A percentile compares a stretch with the other conserved stretches of the same genome.
Evolutionary conservation across 1,140 invertebrate genomes (phyloP).

Genomic region (Lepidurus couesii): DNA sequence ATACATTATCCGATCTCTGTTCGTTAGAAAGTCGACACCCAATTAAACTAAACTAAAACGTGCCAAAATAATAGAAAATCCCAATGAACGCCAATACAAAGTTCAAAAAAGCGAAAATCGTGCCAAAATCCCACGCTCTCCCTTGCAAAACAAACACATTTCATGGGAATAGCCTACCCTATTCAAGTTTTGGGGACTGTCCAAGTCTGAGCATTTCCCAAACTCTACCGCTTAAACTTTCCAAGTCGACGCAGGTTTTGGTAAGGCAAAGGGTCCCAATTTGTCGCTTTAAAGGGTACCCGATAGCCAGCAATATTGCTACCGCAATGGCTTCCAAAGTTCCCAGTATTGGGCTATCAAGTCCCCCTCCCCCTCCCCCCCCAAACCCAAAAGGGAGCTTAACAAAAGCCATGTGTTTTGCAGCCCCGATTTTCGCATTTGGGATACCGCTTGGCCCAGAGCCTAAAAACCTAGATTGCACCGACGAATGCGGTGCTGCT

Average conservation of each 20-base stretch:
- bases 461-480: slow-evolving; percentile 5
- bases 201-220: not conserved
- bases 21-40: not conserved
- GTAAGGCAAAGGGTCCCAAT: not conserved
- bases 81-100: not conserved
- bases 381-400: too few species aligned
- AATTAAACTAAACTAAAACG: not conserved
- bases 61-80: not conserved
- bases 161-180: too few species aligned
- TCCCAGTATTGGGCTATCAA: slow-evolving; percentile 8
- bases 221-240: not conserved
- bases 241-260: not conserved
- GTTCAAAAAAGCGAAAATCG: too few species aligned
- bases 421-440: not conserved
- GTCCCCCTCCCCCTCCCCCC: not conserved
- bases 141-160: too few species aligned
- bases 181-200: not conserved
- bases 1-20: not conserved
- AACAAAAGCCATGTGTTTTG: not conserved
- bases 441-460: not conserved
- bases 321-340: slow-evolving; percentile 1
- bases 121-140: too few species aligned
- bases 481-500: not conserved
- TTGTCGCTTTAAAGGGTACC: not conserved
- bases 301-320: slow-evolving; percentile 13